Evolutionary conservation across 2,888 invertebrate genomes (phyloP), one percentile per base, ranked within the genome.

Genomic region (Heliconius ethilla): DNA sequence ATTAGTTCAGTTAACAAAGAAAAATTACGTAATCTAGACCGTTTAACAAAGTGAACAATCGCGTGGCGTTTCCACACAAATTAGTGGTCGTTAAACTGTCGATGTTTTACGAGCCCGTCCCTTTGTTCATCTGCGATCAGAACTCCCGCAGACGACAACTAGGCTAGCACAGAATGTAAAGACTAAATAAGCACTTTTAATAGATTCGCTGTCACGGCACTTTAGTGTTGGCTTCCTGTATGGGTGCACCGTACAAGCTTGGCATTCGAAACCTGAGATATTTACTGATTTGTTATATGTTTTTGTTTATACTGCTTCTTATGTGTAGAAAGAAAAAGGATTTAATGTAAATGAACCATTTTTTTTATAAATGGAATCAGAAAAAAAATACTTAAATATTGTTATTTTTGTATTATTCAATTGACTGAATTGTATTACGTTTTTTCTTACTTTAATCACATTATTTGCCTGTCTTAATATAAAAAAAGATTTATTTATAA

Each of bases 31-130:
- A 75, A 74, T 72, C 70, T 67, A 62, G 73, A 75, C 66, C 62
- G 72, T 33, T 63, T 75, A 66, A 76, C 77, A 75, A 79, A 79
- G 78, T 75, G 75, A 78, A 79, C 70, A 78, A 67, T 79, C 74
- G 69, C 70, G 59, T 70, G 77, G 67, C 66, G 74, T 79, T 62
- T 65, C 37, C 37, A 74, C 70, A 78, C 63, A 77, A 79, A 80
- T 69, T 81, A 80, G 80, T 78, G 78, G 75, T 79, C 78, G 75
- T 82, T 79, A 82, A 81, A 78, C 77, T 79, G 82, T 79, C 76
- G 78, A 78, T 76, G 76, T 78, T 81, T 78, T 77, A 81, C 75
- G 81, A 75, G 77, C 55, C 80, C 75, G 75, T 77, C 63, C 76
- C 79, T 82, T 82, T 81, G 79, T 81, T 75, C 74, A 75, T 75